Percentiles rank a stretch among this genome's conserved stretches.
Conservation (phyloP, 2,797 vertebrate species). For the Leptodactylus fallax region DNA sequence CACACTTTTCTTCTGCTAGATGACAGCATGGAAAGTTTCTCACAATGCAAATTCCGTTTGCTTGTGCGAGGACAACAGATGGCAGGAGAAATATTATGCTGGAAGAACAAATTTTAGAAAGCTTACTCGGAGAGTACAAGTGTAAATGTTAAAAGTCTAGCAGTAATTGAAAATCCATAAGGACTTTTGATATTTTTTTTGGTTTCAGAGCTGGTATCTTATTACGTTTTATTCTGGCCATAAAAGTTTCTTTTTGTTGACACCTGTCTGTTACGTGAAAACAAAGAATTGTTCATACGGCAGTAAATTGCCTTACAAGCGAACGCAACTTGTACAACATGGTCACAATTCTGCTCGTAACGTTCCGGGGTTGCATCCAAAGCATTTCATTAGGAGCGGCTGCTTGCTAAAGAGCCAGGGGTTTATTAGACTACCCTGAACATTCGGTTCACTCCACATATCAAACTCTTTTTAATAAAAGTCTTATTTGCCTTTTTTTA, state of each 20-base stretch:
- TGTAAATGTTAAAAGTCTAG: constrained; percentile 61
- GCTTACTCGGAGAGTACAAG: constrained; percentile 61
- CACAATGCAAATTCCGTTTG: constrained; percentile 60
- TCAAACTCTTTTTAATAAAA: constrained; percentile 28
- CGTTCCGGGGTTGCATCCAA: not conserved
- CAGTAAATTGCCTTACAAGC: not conserved
- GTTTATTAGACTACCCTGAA: constrained; percentile 21
- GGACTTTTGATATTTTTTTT: constrained; percentile 43
- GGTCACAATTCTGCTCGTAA: not conserved
- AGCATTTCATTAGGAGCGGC: not conserved
- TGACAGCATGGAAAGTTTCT: constrained; percentile 63
- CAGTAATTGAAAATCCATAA: constrained; percentile 62
- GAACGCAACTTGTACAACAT: not conserved
- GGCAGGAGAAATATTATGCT: constrained; percentile 62
- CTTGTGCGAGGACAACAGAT: constrained; percentile 59
- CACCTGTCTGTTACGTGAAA: constrained; percentile 29
- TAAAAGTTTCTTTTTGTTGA: constrained; percentile 50
- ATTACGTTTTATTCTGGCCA: constrained; percentile 41
- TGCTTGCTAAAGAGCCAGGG: constrained; percentile 17
- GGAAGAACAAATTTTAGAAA: constrained; percentile 63
- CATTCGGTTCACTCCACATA: not conserved
- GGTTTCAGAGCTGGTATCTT: constrained; percentile 37
- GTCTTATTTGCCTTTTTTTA: constrained; percentile 17
- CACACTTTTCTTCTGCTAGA: constrained; percentile 46
- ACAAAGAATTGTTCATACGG: not conserved